Conservation (phyloP, 2,113 vertebrate genomes). For the Raja brachyura region DNA sequence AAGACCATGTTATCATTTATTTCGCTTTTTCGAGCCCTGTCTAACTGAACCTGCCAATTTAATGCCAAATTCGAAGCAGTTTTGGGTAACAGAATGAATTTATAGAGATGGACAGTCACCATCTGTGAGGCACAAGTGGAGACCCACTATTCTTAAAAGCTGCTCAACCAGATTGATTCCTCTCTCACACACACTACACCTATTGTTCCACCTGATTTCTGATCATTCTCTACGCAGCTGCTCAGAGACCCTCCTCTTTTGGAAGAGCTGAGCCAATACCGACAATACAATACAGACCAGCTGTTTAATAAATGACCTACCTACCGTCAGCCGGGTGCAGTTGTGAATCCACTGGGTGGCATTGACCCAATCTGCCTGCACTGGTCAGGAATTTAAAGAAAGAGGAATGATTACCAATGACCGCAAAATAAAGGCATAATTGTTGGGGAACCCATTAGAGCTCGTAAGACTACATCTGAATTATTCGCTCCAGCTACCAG, state of each 20-base stretch:
- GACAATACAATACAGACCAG: not conserved
- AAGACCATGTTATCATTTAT: not conserved
- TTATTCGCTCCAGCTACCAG: not conserved
- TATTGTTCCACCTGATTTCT: conserved; percentile 48
- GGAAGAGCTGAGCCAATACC: not conserved
- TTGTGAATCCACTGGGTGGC: conserved; percentile 57
- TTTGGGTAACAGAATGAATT: not conserved
- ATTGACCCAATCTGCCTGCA: conserved; percentile 66
- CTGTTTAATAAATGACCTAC: conserved; percentile 41
- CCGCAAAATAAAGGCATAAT: not conserved
- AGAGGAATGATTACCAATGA: not conserved
- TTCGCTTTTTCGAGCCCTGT: not conserved
- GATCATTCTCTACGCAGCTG: conserved; percentile 48
- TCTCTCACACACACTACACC: conserved; percentile 51
- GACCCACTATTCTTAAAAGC: conserved; percentile 34
- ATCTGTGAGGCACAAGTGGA: conserved; percentile 56
- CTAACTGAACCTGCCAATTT: not conserved
- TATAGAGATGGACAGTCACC: conserved; percentile 38
- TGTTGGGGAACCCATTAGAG: not conserved
- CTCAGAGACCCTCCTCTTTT: not conserved
- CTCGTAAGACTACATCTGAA: not conserved
- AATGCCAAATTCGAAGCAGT: conserved; percentile 3
- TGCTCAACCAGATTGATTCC: conserved; percentile 45
- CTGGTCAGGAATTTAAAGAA: conserved; percentile 44
- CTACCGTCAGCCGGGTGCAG: conserved; percentile 41